Conservation (phyloP, 1,140 invertebrate species). For the Drosophila hydei region DNA sequence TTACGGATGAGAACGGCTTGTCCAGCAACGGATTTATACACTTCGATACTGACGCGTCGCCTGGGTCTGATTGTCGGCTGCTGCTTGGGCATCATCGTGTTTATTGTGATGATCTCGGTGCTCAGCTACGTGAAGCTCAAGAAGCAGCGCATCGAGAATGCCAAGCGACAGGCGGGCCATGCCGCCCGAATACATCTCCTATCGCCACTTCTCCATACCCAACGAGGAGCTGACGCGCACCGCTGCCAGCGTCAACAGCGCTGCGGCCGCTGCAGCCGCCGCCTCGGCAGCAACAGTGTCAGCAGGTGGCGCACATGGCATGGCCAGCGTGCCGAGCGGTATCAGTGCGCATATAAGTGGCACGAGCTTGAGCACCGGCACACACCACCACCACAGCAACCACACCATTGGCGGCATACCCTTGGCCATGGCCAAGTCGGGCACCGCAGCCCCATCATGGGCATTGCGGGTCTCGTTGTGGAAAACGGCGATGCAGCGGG, state of each 20-base stretch:
- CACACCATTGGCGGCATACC: slow-evolving; percentile 65
- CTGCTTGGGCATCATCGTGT: slow-evolving; percentile 93
- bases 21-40: slow-evolving; percentile 87
- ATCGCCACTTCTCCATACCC: slow-evolving; percentile 88
- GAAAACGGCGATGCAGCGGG: slow-evolving; percentile 49
- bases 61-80: slow-evolving; percentile 93
- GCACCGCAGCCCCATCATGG: slow-evolving; percentile 62
- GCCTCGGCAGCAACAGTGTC: slow-evolving; percentile 5
- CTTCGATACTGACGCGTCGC: slow-evolving; percentile 89
- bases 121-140: slow-evolving; percentile 94
- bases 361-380: slow-evolving; percentile 75
- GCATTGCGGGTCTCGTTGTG: slow-evolving; percentile 46
- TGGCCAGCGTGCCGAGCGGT: slow-evolving; percentile 79
- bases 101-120: slow-evolving; percentile 91
- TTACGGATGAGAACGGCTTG: slow-evolving; percentile 87
- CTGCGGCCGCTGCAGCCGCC: slow-evolving; percentile 32
- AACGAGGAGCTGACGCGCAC: slow-evolving; percentile 77
- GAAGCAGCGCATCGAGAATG: slow-evolving; percentile 89
- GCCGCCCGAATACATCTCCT: slow-evolving; percentile 90
- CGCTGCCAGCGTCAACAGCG: slow-evolving; percentile 39
- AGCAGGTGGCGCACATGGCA: slow-evolving; percentile 39
- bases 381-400: slow-evolving; percentile 75
- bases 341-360: slow-evolving; percentile 82
- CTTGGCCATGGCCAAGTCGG: slow-evolving; percentile 47
- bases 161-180: slow-evolving; percentile 87